Conservation (phyloP, 2,797 vertebrate species). For the Zonotrichia albicollis region DNA sequence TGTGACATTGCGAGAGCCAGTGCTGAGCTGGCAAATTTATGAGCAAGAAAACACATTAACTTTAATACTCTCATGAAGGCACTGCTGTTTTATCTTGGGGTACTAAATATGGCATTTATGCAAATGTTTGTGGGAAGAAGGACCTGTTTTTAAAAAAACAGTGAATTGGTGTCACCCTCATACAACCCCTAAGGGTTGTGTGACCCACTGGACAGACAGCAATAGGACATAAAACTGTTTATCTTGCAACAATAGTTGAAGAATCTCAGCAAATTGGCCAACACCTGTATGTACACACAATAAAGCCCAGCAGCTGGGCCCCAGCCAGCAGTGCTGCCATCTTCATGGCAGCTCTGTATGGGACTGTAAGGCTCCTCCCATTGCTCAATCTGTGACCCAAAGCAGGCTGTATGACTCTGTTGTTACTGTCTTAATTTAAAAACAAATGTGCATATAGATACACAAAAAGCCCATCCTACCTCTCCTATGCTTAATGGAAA, state of each 20-base stretch:
- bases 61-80: neutral
- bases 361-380: neutral
- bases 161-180: neutral
- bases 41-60: neutral
- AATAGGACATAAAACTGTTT: neutral
- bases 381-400: neutral
- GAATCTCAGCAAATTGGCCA: neutral
- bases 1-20: neutral
- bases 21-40: neutral
- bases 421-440: neutral
- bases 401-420: neutral
- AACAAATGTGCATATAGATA: neutral
- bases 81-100: neutral
- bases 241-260: neutral
- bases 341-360: neutral
- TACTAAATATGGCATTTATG: neutral
- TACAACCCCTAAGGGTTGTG: neutral
- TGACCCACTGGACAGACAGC: neutral
- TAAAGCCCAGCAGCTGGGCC: neutral
- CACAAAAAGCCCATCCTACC: neutral
- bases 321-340: neutral
- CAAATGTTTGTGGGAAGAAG: neutral
- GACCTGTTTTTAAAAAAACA: accelerated
- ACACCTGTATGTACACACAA: no score
- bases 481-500: neutral